Evolutionary conservation across 2,797 vertebrate species (phyloP).

Genomic region (Coreius guichenoti): DNA sequence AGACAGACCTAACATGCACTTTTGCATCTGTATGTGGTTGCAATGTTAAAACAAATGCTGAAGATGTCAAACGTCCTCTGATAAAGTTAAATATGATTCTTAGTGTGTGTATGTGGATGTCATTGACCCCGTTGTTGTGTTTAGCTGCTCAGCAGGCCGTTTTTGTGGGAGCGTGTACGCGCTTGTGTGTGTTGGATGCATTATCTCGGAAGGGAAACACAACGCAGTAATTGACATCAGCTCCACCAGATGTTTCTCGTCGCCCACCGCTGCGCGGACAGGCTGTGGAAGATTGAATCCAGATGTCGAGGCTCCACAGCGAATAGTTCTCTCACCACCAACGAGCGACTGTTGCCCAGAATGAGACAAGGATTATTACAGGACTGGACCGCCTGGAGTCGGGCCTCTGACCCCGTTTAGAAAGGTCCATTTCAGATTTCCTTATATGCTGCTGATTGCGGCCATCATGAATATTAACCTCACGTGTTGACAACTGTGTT

Average conservation of each 20-base stretch:
- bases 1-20: background rate
- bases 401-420: slow-evolving; percentile 55
- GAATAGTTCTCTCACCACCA: slow-evolving; percentile 52
- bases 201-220: slow-evolving; percentile 82
- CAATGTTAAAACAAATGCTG: background rate
- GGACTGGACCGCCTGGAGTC: slow-evolving; percentile 61
- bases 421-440: slow-evolving; percentile 33
- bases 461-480: slow-evolving; percentile 15
- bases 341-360: slow-evolving; percentile 75
- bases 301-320: slow-evolving; percentile 77
- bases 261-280: slow-evolving; percentile 73
- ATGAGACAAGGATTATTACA: slow-evolving; percentile 74
- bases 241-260: slow-evolving; percentile 83
- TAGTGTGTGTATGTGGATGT: background rate
- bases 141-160: slow-evolving; percentile 34
- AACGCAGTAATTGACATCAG: slow-evolving; percentile 84
- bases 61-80: background rate
- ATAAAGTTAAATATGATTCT: background rate
- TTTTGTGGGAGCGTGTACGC: slow-evolving; percentile 3
- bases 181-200: slow-evolving; percentile 62
- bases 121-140: slow-evolving; percentile 34
- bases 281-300: slow-evolving; percentile 76
- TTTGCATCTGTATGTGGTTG: background rate
- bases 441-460: slow-evolving; percentile 10
- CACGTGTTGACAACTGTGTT: slow-evolving; percentile 12